Conservation (phyloP, 2,888 invertebrate species). For the Cantharis nigra region DNA sequence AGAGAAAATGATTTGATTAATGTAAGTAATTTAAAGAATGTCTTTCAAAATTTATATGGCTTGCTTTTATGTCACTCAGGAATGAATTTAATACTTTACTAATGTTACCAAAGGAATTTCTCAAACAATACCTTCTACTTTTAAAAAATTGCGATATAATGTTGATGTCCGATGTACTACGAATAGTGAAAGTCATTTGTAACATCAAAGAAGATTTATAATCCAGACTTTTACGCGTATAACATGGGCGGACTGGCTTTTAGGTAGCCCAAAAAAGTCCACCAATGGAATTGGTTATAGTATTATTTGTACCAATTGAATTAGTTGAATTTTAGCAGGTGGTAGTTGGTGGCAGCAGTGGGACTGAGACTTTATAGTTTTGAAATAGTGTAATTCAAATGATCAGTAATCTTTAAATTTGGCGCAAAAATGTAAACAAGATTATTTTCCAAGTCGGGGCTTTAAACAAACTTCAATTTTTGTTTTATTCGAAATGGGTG, state of each 20-base stretch:
- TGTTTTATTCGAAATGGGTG: neutral
- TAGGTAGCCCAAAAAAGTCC: too few species aligned
- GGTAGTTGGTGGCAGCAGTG: too few species aligned
- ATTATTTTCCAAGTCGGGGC: neutral
- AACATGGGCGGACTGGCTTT: too few species aligned
- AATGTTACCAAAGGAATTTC: neutral
- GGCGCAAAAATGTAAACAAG: too few species aligned
- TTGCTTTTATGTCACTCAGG: neutral
- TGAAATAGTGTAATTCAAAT: too few species aligned
- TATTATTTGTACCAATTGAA: too few species aligned
- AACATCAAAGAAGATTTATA: neutral
- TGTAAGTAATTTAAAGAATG: neutral
- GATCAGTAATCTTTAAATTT: too few species aligned
- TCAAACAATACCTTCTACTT: neutral
- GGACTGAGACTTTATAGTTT: too few species aligned
- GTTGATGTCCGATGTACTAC: neutral
- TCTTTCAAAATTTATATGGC: neutral
- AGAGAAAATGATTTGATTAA: neutral
- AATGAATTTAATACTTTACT: neutral
- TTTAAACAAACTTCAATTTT: neutral
- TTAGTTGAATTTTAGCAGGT: too few species aligned
- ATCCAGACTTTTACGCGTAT: neutral
- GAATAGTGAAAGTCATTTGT: neutral
- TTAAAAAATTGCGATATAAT: neutral
- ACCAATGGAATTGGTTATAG: too few species aligned